These are phyloP conservation scores for Dinomys branickii DNA, from an alignment of 2,113 vertebrate genomes.

Conservation along the genomic window DNA sequence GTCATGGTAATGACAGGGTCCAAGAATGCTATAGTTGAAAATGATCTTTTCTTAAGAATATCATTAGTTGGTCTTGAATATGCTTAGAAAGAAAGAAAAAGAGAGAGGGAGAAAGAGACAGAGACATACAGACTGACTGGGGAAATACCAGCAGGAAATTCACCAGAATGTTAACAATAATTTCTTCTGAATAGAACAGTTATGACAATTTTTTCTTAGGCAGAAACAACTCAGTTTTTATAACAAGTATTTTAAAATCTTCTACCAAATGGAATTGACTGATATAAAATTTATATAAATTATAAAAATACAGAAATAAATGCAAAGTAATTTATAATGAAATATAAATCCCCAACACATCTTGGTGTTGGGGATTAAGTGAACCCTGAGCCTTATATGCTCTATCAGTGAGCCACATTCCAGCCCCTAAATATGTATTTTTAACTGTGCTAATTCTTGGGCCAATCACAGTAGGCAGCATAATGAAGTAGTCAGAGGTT, in stretches of 20 bases:
- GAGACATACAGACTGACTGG: neutral
- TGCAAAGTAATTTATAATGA: neutral
- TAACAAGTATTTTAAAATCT: neutral
- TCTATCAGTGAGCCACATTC: neutral
- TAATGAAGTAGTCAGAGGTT: neutral
- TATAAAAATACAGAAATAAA: conserved; percentile 30
- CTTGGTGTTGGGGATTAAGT: neutral
- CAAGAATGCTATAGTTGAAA: neutral
- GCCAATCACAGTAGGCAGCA: neutral
- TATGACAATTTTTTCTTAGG: neutral
- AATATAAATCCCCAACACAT: neutral
- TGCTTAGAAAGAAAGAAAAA: neutral
- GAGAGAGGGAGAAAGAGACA: neutral
- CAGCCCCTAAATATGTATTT: neutral
- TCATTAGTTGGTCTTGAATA: neutral
- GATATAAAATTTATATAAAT: conserved; percentile 9
- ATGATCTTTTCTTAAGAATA: conserved; percentile 50
- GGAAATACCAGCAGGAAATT: neutral
- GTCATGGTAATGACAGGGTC: conserved; percentile 38
- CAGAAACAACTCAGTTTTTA: neutral
- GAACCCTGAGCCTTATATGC: neutral
- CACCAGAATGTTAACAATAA: neutral
- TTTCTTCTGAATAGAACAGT: neutral
- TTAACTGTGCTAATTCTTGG: neutral
- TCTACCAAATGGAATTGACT: conserved; percentile 1